Evolutionary conservation across 2,888 invertebrate genomes (phyloP), one percentile per base, ranked within the genome.

Genomic region (Meandrusa payeni): DNA sequence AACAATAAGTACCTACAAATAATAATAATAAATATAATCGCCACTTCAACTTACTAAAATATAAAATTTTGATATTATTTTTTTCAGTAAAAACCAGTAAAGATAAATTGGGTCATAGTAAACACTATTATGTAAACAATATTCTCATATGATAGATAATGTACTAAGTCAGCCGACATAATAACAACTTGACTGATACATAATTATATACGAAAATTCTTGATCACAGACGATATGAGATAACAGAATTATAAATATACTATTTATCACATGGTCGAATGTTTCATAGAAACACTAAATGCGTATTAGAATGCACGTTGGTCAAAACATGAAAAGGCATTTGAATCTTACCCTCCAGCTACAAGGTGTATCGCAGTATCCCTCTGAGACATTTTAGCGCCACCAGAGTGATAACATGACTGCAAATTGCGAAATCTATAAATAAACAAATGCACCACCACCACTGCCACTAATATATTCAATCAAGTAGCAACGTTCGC

Each of bases 331-430:
- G 10, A 34, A 28, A 19, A 23, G 9, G 7, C 5, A 5, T 7
- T 12, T 27, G 28, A 41, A 55, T 92, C 96, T 92, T 90, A 97
- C 97, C 97, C 97, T 91, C 97, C 97, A 79, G 97, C 97, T 66
- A 97, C 90, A 69, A 97, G 92, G 89, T 97, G 97, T 87, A 97
- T 96, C 62, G 97, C 91, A 59, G 96, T 95, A 88, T 97, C 96
- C 82, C 90, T 91, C 80, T 94, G 93, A 90, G 91, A 91, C 93
- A 93, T 93, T 75, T 74, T 83, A 78, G 65, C 71, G 72, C 69
- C 75, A 69, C 76, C 69, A 59, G 54, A 52, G 64, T 73, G 78
- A 78, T 86, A 83, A 88, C 88, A 88, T 88, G 77, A 79, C 83
- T 83, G 79, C 75, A 75, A 81, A 77, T 74, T 76, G 70, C 76